These are phyloP conservation scores for Phortica variegata DNA, from an alignment of 1,140 invertebrate genomes.

Conservation along the genomic window DNA sequence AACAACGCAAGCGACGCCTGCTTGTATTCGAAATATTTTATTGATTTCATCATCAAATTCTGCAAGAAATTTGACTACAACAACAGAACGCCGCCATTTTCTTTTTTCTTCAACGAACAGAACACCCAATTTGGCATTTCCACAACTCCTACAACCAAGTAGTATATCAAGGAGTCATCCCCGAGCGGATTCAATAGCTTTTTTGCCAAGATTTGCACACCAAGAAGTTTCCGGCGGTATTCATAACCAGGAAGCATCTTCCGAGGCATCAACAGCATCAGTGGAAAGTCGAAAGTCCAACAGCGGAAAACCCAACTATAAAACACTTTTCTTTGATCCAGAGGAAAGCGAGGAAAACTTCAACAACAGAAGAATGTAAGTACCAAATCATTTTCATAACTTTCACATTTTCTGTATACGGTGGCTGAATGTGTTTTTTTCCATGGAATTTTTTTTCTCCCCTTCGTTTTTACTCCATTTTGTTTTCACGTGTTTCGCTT, in stretches of 20 bases:
- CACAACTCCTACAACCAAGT: conserved; percentile 47
- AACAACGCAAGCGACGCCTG: conserved; percentile 8
- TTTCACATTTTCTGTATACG: too few species aligned
- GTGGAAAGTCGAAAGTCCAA: conserved; percentile 11
- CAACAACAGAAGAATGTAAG: too few species aligned
- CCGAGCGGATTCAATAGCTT: too few species aligned
- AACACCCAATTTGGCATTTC: conserved; percentile 43
- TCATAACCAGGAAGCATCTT: too few species aligned
- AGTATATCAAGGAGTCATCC: too few species aligned
- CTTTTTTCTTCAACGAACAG: conserved; percentile 52
- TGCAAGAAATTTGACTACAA: conserved; percentile 26
- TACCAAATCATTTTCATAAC: too few species aligned
- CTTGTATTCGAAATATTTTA: conserved; percentile 42
- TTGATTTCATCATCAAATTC: conserved; percentile 44
- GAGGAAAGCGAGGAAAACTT: conserved; percentile 35
- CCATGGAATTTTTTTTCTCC: too few species aligned
- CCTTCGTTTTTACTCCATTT: neutral
- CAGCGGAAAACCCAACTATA: conserved; percentile 1
- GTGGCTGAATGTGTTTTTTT: too few species aligned
- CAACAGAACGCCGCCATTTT: conserved; percentile 54
- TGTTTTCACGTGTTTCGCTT: neutral
- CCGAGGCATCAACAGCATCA: conserved; percentile 12
- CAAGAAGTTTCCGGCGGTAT: too few species aligned
- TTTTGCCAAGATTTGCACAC: too few species aligned
- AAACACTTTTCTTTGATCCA: conserved; percentile 35